phyloP scores from a whole-genome alignment of 2,888 invertebrate species.

The Agriopis aurantiaria region DNA sequence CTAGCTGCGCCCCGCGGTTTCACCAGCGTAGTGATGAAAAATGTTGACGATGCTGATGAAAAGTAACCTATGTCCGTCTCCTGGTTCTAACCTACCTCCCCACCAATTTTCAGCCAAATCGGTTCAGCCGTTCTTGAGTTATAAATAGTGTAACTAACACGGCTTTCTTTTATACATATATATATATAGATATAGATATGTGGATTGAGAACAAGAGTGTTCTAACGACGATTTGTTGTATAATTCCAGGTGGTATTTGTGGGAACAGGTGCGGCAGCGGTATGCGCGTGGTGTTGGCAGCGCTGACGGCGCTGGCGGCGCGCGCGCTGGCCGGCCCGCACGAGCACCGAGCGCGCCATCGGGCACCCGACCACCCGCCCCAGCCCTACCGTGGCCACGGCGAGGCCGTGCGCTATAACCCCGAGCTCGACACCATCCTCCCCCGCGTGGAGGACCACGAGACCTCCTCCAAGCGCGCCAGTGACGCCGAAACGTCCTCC shows the following conservation, averaged over 20 bases:
- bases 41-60: too few species aligned
- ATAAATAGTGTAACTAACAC: too few species aligned
- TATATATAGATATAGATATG: too few species aligned
- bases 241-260: conserved; percentile 75
- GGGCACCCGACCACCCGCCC: conserved; percentile 79
- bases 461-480: conserved; percentile 76
- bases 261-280: conserved; percentile 78
- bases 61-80: too few species aligned
- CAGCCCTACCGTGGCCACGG: conserved; percentile 85
- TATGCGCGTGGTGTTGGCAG: conserved; percentile 83
- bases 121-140: too few species aligned
- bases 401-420: conserved; percentile 85
- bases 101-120: too few species aligned
- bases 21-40: too few species aligned
- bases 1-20: too few species aligned
- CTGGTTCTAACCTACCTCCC: too few species aligned
- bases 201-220: background rate
- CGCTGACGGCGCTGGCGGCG: conserved; percentile 81
- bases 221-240: background rate
- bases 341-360: conserved; percentile 84
- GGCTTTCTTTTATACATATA: too few species aligned
- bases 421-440: conserved; percentile 84
- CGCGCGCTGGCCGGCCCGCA: conserved; percentile 80
- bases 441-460: conserved; percentile 78
- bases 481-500: conserved; percentile 74